A percentile compares a stretch with the other conserved stretches of the same genome.
Evolutionary conservation across 2,113 vertebrate species (phyloP).

Genomic region (Tetrax tetrax): DNA sequence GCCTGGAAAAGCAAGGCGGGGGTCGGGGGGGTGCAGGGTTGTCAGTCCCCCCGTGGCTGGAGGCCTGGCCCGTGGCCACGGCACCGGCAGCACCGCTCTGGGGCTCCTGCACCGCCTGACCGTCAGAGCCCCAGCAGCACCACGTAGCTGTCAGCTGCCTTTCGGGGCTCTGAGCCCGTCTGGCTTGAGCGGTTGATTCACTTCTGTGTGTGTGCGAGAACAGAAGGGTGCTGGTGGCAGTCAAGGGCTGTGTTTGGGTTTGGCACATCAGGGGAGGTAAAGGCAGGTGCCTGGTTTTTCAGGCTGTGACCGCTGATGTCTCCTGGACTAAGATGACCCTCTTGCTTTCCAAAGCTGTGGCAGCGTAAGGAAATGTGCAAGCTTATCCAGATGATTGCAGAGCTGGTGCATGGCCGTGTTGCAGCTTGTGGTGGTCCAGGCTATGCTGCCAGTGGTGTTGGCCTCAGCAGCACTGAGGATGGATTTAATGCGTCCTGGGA

Average conservation of each 20-base stretch:
- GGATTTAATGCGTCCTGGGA: not conserved
- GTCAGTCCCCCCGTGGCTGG: not conserved
- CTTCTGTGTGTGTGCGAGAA: not conserved
- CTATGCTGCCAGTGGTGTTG: not conserved
- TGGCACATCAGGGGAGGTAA: fast-evolving
- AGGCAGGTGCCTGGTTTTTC: not conserved
- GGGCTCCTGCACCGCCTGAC: not conserved
- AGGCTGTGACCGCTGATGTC: fast-evolving
- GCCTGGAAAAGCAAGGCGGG: not conserved
- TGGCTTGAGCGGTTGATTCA: not conserved
- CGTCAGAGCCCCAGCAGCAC: not conserved
- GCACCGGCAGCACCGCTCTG: not conserved
- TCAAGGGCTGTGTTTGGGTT: not conserved
- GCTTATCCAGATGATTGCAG: fast-evolving
- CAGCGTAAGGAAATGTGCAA: fast-evolving
- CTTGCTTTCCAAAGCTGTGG: fast-evolving
- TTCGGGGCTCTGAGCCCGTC: fast-evolving
- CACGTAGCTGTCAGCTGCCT: fast-evolving
- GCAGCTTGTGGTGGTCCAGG: not conserved
- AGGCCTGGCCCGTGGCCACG: not conserved
- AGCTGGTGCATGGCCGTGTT: fast-evolving
- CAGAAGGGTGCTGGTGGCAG: not conserved
- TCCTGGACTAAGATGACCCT: fast-evolving
- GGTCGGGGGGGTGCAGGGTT: fast-evolving
- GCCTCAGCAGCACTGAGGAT: not conserved